These are phyloP conservation scores for Cichlasoma orientale DNA, from an alignment of 2,797 vertebrate genomes.

Conservation along the genomic window DNA sequence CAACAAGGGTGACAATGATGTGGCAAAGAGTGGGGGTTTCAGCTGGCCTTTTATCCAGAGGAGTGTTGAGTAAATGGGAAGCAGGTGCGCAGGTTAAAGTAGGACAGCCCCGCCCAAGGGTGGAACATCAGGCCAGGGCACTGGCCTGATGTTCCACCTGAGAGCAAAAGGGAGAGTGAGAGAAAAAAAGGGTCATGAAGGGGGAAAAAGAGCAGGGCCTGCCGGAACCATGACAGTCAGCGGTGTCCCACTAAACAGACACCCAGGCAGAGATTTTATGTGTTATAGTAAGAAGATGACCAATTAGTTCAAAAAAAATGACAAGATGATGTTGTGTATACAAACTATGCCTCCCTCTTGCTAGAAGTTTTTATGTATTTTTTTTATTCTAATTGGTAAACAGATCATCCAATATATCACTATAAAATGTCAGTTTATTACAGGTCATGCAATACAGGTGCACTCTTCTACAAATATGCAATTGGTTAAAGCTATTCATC, in stretches of 20 bases:
- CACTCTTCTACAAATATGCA: background rate
- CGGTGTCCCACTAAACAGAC: background rate
- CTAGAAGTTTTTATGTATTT: background rate
- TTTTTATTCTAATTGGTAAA: background rate
- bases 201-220: background rate
- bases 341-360: background rate
- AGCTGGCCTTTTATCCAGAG: background rate
- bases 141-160: background rate
- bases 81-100: background rate
- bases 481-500: background rate
- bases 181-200: background rate
- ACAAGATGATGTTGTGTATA: background rate
- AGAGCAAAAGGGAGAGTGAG: background rate
- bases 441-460: background rate
- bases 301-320: background rate
- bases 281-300: background rate
- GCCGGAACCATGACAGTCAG: too few species aligned
- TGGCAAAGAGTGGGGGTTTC: background rate
- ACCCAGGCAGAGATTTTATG: background rate
- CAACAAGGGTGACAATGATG: background rate
- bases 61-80: background rate
- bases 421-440: background rate
- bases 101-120: background rate
- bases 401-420: background rate
- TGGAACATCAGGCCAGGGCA: background rate